These are phyloP conservation scores for Tetraneura akinire DNA, from an alignment of 1,140 invertebrate species.

Conservation along the genomic window DNA sequence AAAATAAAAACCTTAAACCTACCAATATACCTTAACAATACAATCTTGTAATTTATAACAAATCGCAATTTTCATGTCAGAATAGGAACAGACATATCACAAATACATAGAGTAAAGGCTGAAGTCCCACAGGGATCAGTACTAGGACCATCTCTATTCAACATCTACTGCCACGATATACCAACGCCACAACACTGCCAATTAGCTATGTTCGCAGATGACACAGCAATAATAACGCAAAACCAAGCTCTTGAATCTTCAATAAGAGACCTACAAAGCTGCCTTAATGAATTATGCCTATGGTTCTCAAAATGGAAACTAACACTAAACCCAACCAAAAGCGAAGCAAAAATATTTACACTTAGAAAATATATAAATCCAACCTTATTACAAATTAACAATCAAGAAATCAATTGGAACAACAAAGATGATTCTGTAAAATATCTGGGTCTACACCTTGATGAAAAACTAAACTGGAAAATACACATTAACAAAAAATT, in stretches of 20 bases:
- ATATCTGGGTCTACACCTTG: background rate
- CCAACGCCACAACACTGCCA: background rate
- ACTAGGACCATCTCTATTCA: slow-evolving; percentile 34
- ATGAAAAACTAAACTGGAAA: background rate
- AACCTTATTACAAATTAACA: background rate
- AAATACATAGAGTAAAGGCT: background rate
- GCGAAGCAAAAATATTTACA: slow-evolving; percentile 27
- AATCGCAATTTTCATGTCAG: slow-evolving; percentile 17
- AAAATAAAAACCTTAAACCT: slow-evolving; percentile 55
- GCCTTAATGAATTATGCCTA: background rate
- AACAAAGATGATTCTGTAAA: background rate
- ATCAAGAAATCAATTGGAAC: background rate
- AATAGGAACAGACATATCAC: background rate
- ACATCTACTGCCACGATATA: slow-evolving; percentile 17
- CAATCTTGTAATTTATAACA: slow-evolving; percentile 35
- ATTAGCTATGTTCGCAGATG: slow-evolving; percentile 33
- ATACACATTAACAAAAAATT: background rate
- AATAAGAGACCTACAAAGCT: background rate
- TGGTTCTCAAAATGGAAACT: slow-evolving; percentile 18
- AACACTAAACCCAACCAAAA: slow-evolving; percentile 14
- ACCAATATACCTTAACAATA: background rate
- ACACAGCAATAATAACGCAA: slow-evolving; percentile 25
- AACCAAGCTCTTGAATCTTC: background rate
- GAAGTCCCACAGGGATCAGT: slow-evolving; percentile 52
- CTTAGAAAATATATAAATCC: background rate